Percentiles rank a stretch among this genome's conserved stretches.
Evolutionary conservation across 2,888 invertebrate genomes (phyloP).

Genomic region (Eretmocerus hayati): DNA sequence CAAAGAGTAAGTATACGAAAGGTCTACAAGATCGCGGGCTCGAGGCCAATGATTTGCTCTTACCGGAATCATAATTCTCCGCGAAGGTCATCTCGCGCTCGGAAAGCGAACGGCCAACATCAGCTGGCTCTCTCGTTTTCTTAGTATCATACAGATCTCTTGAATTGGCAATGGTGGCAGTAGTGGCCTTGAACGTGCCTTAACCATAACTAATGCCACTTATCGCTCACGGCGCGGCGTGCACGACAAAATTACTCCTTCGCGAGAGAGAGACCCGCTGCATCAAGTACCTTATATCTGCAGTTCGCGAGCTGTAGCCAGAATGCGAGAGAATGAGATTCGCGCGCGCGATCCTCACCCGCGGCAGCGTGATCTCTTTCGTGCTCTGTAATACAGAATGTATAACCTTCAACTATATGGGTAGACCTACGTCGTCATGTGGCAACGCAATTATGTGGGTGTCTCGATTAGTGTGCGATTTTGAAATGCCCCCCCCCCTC

Average conservation of each 20-base stretch:
- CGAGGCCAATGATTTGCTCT: constrained; percentile 39
- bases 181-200: constrained; percentile 23
- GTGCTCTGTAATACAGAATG: too few relatives aligned
- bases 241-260: constrained; percentile 21
- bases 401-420: too few relatives aligned
- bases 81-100: constrained; percentile 29
- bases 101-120: background rate
- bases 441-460: too few relatives aligned
- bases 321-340: background rate
- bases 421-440: too few relatives aligned
- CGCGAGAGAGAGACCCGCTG: too few relatives aligned
- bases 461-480: too few relatives aligned
- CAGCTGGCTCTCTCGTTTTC: constrained; percentile 3
- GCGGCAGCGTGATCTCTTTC: background rate
- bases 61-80: constrained; percentile 39
- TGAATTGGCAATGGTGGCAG: background rate
- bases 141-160: constrained; percentile 24
- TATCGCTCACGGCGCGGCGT: constrained; percentile 14
- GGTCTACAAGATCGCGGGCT: constrained; percentile 14
- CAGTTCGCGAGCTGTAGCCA: background rate
- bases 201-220: constrained; percentile 25
- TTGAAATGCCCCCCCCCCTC: too few relatives aligned
- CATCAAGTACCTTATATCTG: too few relatives aligned
- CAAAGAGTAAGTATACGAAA: too few relatives aligned
- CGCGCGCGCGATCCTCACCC: background rate